phyloP scores from a whole-genome alignment of 1,140 invertebrate genomes.

The Riptortus pedestris region DNA sequence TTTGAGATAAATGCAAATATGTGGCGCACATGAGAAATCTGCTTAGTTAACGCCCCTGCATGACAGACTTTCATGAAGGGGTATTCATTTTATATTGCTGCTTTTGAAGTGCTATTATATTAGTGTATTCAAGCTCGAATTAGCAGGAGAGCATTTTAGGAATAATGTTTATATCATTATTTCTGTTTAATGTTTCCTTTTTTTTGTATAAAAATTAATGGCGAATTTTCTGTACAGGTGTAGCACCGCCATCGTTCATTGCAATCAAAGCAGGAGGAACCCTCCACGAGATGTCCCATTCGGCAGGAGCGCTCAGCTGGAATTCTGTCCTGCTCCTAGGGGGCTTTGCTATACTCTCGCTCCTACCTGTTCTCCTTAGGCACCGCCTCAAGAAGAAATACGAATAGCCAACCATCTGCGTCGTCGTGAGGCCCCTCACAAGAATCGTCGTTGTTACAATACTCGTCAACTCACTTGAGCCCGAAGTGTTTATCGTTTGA shows the following conservation, averaged over 20 bases:
- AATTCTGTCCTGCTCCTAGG: constrained; percentile 67
- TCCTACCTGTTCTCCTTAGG: constrained; percentile 88
- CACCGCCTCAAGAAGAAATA: constrained; percentile 67
- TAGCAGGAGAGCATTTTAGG: no score
- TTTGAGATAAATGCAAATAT: no score
- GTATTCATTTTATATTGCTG: no score
- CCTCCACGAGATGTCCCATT: constrained; percentile 81
- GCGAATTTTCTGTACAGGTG: no score
- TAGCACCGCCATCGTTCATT: constrained; percentile 94
- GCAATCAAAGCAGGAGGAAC: constrained; percentile 96
- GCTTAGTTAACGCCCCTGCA: no score
- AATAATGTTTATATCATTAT: no score
- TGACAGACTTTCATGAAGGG: no score
- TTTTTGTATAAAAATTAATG: constrained; percentile 45
- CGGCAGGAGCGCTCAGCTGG: constrained; percentile 76
- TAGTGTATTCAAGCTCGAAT: no score
- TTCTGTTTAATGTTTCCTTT: neutral
- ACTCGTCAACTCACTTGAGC: constrained; percentile 17
- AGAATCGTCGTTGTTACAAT: constrained; percentile 20
- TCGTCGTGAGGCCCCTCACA: constrained; percentile 16
- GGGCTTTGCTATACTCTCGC: constrained; percentile 67
- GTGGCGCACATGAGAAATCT: no score
- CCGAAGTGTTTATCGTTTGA: constrained; percentile 5
- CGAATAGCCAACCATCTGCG: constrained; percentile 43
- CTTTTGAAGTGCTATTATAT: no score